Base-by-base conservation (phyloP, 2,113 vertebrate genomes). In the Podiceps cristatus region DNA sequence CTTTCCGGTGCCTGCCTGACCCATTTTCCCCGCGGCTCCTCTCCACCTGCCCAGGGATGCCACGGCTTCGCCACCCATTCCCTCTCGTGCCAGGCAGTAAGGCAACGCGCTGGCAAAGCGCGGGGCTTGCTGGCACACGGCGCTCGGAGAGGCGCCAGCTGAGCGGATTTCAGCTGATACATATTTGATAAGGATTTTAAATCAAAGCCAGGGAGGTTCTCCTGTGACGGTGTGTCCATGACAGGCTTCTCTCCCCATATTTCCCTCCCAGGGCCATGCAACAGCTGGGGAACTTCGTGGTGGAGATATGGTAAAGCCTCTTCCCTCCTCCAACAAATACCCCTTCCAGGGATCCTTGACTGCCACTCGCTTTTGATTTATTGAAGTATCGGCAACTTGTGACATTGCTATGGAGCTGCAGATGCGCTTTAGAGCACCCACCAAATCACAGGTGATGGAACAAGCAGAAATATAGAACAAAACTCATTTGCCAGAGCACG, bases 41-140 rank as follows among this genome's bases (percentile, higher is more conserved):
- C 69, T 60, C 31, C 0, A 0, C 52, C 79, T 14, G 23, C 76
- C 75, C 5, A 1, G 60, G 22, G 58, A 19, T 49, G 76, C n/a
- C 69, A 29, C 7, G 0, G 55, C 52, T 83, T 23, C 6, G 6
- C 50, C 50, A 60, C 45, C 50, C 25, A 4, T 20, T 33, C 58
- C 76, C 67, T 5, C 20, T 49, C 4, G 0, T 3, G 45, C 72
- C 87, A 35, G 56, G 47, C 7, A 2, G 64, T 33, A 77, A 59
- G 42, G 60, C 23, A 29, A 33, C 1, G 14, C 3, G 11, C 35
- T 1, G 8, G 55, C 33, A 16, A 23, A 45, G 15, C 0, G 0
- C 12, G 29, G 27, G 4, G 20, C 40, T 33, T 52, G 80, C 50
- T 55, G 68, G 53, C 44, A 29, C 2, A 5, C 42, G 31, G 76